Evolutionary conservation across 2,888 invertebrate species (phyloP).

Genomic region (Pyrochroa serraticornis): DNA sequence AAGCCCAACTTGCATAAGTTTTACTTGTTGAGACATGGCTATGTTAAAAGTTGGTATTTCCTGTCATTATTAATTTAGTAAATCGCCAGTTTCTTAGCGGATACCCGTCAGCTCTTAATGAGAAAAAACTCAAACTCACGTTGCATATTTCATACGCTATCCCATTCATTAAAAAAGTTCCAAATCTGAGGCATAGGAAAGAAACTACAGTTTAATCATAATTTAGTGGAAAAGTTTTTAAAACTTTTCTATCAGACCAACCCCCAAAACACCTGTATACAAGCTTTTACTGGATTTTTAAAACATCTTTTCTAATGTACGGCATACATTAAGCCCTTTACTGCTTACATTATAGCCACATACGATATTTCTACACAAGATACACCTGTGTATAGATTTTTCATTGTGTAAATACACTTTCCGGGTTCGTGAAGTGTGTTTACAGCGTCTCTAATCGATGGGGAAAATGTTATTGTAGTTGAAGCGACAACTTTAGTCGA

Average conservation of each 20-base stretch:
- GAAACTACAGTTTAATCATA: constrained; percentile 8
- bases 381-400: constrained; percentile 27
- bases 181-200: not conserved
- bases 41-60: not conserved
- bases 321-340: constrained; percentile 22
- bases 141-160: not conserved
- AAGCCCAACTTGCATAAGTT: not conserved
- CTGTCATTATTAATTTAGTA: constrained; percentile 2
- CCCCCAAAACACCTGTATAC: constrained; percentile 22
- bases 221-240: constrained; percentile 23
- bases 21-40: not conserved
- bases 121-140: not conserved
- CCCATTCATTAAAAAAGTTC: not conserved
- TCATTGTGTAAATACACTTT: constrained; percentile 18
- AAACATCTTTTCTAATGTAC: constrained; percentile 15
- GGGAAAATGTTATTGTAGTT: constrained; percentile 28
- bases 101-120: not conserved
- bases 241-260: constrained; percentile 21
- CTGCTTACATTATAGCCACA: constrained; percentile 10
- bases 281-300: constrained; percentile 25
- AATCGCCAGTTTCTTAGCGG: not conserved
- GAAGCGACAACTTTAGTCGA: constrained; percentile 12
- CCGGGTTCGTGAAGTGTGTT: constrained; percentile 10
- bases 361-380: constrained; percentile 9
- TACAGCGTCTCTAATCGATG: constrained; percentile 26